phyloP scores from a whole-genome alignment of 2,113 vertebrate genomes.

The Pteruthius melanotis region DNA sequence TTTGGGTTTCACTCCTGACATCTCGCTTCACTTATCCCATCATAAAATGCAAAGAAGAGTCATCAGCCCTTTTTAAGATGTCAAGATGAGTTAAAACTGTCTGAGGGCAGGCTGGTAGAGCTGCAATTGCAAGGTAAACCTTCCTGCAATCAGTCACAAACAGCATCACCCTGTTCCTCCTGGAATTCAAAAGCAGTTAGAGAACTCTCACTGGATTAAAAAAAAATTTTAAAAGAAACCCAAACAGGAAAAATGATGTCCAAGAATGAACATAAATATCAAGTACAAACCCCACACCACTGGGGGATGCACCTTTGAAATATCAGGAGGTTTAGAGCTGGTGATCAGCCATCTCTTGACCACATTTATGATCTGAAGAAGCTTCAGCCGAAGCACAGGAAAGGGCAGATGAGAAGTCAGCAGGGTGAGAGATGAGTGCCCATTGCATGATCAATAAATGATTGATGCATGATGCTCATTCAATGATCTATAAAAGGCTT shows the following conservation, averaged over 20 bases:
- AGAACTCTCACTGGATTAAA: neutral
- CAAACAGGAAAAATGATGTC: neutral
- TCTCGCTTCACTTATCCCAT: fast-evolving
- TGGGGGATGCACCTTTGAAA: neutral
- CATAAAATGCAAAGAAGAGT: neutral
- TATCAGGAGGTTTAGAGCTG: neutral
- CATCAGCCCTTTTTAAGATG: neutral
- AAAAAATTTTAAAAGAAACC: no score
- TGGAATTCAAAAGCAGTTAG: neutral
- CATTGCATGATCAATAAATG: no score
- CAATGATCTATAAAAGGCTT: neutral
- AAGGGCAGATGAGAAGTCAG: neutral
- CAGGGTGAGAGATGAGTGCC: fast-evolving
- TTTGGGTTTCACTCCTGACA: neutral
- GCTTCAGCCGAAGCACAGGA: neutral
- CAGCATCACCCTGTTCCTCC: neutral
- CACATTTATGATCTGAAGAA: neutral
- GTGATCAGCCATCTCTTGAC: neutral
- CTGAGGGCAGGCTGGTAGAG: neutral
- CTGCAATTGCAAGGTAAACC: neutral
- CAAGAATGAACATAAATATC: no score
- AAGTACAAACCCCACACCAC: fast-evolving
- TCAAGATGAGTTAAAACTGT: neutral
- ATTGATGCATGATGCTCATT: no score
- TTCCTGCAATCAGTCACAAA: neutral